Conservation (phyloP, 2,888 invertebrate species). For the Anarsia innoxiella region DNA sequence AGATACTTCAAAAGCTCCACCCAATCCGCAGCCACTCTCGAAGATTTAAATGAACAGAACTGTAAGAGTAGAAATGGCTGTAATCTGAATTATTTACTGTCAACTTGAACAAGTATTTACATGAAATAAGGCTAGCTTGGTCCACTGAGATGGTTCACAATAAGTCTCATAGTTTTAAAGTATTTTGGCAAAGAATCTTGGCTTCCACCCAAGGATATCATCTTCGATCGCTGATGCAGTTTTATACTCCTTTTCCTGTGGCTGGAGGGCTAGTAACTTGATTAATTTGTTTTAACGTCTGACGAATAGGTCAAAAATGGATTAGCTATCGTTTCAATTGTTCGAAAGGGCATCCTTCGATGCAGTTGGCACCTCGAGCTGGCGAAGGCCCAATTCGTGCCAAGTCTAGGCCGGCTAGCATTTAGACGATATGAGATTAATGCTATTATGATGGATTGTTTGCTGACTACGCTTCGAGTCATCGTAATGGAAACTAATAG, state of each 20-base stretch:
- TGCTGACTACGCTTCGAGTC: constrained; percentile 28
- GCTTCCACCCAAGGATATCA: constrained; percentile 32
- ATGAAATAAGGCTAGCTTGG: constrained; percentile 6
- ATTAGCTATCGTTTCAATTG: constrained; percentile 38
- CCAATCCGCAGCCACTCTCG: no score
- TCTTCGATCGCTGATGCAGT: constrained; percentile 31
- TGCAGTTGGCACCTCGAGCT: constrained; percentile 50
- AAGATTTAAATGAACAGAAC: no score
- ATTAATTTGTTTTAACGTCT: constrained; percentile 21
- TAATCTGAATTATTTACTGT: no score
- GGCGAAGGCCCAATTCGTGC: constrained; percentile 55
- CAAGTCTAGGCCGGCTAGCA: constrained; percentile 34
- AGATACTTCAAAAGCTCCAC: no score
- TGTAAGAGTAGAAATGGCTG: no score
- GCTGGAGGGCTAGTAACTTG: constrained; percentile 15
- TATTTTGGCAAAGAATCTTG: constrained; percentile 39
- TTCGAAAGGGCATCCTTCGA: constrained; percentile 44
- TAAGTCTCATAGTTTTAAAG: constrained; percentile 33
- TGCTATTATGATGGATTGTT: constrained; percentile 41
- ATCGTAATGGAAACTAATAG: constrained; percentile 30
- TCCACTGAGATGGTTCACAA: constrained; percentile 3
- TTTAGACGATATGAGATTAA: constrained; percentile 32
- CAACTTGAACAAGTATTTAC: no score
- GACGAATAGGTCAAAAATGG: constrained; percentile 27
- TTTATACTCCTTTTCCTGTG: constrained; percentile 28